Conservation (phyloP, 1,140 invertebrate species). For the Cataglyphis hispanica region DNA sequence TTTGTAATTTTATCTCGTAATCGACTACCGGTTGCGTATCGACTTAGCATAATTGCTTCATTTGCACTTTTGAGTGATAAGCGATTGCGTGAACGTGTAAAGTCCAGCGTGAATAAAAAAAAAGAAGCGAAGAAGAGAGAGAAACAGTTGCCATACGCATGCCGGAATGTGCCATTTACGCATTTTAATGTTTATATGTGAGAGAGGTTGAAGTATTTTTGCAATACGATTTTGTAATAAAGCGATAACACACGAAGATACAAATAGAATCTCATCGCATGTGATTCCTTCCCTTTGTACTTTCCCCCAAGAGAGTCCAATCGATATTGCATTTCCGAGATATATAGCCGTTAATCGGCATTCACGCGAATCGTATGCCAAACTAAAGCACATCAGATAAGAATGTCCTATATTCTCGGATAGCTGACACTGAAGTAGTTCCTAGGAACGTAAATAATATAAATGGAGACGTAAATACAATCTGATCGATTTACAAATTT, state of each 20-base stretch:
- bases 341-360: neutral
- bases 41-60: neutral
- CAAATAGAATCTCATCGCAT: constrained; percentile 29
- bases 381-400: neutral
- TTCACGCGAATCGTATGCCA: neutral
- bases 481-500: constrained; percentile 1
- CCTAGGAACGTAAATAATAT: neutral
- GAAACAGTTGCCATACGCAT: neutral
- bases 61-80: neutral
- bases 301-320: neutral
- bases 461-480: neutral
- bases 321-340: constrained; percentile 30
- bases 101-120: constrained; percentile 11
- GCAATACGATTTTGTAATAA: constrained; percentile 78
- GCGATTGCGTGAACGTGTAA: constrained; percentile 39
- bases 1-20: constrained; percentile 32
- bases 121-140: neutral
- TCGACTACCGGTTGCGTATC: neutral
- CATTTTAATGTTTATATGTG: constrained; percentile 62
- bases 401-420: neutral
- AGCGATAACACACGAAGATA: constrained; percentile 28
- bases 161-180: constrained; percentile 72
- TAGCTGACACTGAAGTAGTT: neutral
- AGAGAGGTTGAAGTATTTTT: constrained; percentile 77
- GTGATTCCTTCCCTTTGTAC: neutral